Percentiles rank a stretch among this genome's conserved stretches.
Conservation (phyloP, 2,113 vertebrate species). For the Paramormyrops kingsleyae region DNA sequence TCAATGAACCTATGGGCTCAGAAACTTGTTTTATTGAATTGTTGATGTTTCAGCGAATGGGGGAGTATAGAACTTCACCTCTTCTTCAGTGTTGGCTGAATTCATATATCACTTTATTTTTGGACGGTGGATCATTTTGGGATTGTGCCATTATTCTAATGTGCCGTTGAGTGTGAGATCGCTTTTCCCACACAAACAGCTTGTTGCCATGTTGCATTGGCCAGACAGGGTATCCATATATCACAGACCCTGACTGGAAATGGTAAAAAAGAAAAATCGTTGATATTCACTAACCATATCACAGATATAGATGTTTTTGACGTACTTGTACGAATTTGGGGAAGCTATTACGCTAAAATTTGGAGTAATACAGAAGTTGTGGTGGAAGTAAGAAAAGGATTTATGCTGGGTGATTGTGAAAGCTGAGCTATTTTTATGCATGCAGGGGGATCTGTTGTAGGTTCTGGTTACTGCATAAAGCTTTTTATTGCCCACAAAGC, state of each 20-base stretch:
- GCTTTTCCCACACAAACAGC: not conserved
- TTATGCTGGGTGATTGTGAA: not conserved
- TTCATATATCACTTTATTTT: not conserved
- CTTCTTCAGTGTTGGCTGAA: not conserved
- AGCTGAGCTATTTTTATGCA: not conserved
- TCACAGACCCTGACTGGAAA: not conserved
- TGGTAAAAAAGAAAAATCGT: not conserved
- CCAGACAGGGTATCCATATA: not conserved
- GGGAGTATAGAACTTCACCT: not conserved
- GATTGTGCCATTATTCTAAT: not conserved
- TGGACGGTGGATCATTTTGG: not conserved
- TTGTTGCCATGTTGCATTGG: not conserved
- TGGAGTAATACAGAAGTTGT: not conserved
- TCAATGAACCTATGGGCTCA: not conserved
- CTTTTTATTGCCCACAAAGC: not conserved
- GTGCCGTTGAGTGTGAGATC: not conserved
- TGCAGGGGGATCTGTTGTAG: not conserved
- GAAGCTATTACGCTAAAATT: not conserved
- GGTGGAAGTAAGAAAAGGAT: not conserved
- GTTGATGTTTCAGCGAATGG: not conserved
- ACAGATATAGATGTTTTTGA: not conserved
- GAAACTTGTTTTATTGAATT: not conserved
- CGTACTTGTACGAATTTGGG: not conserved
- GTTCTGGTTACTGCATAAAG: not conserved
- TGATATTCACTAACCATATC: not conserved